Conservation (phyloP, 2,888 invertebrate genomes). For the Amblyteles armatorius region DNA sequence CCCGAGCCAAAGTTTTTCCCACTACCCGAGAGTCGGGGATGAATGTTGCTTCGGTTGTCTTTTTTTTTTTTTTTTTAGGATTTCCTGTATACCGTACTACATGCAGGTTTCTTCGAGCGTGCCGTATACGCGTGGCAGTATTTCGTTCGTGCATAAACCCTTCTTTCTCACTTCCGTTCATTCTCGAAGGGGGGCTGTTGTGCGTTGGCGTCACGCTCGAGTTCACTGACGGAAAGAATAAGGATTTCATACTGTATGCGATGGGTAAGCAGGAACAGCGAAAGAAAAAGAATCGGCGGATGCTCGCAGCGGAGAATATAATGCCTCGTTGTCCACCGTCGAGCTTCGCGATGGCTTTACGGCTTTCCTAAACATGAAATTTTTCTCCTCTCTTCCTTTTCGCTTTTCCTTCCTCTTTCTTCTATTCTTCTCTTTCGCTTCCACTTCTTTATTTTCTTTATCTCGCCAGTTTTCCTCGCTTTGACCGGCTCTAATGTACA, state of each 20-base stretch:
- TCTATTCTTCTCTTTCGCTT: conserved; percentile 19
- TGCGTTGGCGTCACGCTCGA: conserved; percentile 28
- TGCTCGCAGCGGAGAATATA: conserved; percentile 24
- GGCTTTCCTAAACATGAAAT: conserved; percentile 51
- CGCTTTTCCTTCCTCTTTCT: neutral
- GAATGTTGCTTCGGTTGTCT: conserved; percentile 5
- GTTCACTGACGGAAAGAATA: conserved; percentile 38
- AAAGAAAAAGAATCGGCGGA: conserved; percentile 16
- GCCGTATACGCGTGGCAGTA: conserved; percentile 41
- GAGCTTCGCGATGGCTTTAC: conserved; percentile 37
- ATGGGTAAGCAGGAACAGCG: conserved; percentile 6
- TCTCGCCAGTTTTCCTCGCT: conserved; percentile 43
- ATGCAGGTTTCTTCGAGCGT: conserved; percentile 3
- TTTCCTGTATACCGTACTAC: neutral
- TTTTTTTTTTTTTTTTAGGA: conserved; percentile 7
- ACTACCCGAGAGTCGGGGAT: neutral
- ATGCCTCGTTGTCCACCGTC: conserved; percentile 34
- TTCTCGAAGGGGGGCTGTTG: conserved; percentile 30
- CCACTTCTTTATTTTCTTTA: conserved; percentile 35
- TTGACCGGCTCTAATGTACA: conserved; percentile 59
- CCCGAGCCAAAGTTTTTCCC: conserved; percentile 56
- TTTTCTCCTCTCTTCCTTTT: conserved; percentile 22
- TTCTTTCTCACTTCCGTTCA: conserved; percentile 61
- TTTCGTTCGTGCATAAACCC: conserved; percentile 68
- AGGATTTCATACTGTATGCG: conserved; percentile 41